Percentiles rank a stretch among this genome's conserved stretches.
Evolutionary conservation across 35 echinoderm and acorn worm species (phyloP).

Genomic region (Chiridota heheva): DNA sequence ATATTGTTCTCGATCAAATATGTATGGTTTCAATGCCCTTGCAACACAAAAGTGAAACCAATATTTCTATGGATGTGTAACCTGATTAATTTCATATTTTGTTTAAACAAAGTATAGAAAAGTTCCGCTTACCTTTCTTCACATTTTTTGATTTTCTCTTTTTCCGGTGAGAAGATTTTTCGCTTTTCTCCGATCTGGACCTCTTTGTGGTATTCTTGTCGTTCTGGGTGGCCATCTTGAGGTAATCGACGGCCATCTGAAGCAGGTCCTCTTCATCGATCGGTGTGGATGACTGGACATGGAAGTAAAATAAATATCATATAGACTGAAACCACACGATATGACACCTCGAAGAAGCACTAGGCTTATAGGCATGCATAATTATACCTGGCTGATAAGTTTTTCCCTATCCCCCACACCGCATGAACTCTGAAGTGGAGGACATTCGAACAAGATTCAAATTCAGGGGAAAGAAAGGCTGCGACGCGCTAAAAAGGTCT

Average conservation of each 20-base stretch:
- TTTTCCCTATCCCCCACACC: no score
- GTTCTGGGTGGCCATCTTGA: conserved; percentile 32
- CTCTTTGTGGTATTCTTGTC: conserved; percentile 36
- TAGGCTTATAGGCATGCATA: background rate
- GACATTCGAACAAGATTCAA: no score
- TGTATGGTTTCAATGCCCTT: no score
- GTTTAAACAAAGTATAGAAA: background rate
- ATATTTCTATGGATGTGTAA: no score
- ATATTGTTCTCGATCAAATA: no score
- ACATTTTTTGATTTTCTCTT: conserved; percentile 31
- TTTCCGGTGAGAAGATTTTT: conserved; percentile 25
- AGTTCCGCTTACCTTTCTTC: conserved; percentile 17
- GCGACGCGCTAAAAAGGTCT: no score
- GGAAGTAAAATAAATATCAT: background rate
- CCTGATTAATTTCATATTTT: background rate
- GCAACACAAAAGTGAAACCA: no score
- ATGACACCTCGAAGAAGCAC: background rate
- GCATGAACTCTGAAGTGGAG: no score
- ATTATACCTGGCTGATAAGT: no score
- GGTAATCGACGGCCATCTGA: conserved; percentile 36
- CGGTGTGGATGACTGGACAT: conserved; percentile 5
- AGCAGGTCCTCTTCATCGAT: conserved; percentile 32
- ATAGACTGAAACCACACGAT: background rate
- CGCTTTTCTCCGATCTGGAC: conserved; percentile 26
- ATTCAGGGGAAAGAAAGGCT: no score